These are phyloP conservation scores for Lepidonotus clava DNA, from an alignment of 2,888 invertebrate genomes.

Conservation along the genomic window DNA sequence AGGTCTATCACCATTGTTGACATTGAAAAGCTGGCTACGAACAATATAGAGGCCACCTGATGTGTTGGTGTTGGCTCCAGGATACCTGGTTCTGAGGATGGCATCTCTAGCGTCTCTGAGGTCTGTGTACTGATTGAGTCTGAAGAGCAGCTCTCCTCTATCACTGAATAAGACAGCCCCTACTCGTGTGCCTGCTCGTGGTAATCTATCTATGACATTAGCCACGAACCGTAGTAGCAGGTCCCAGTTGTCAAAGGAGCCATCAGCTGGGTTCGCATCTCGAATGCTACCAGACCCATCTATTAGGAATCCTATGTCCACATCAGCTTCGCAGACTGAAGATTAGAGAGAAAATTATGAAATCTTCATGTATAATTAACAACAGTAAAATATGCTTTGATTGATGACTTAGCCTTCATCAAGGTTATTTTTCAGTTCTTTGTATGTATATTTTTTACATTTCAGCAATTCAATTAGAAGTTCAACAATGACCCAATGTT, in stretches of 20 bases:
- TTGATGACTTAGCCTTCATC: too few species aligned
- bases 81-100: background rate
- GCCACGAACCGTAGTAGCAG: slow-evolving; percentile 25
- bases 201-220: background rate
- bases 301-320: slow-evolving; percentile 36
- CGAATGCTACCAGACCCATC: slow-evolving; percentile 50
- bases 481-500: too few species aligned
- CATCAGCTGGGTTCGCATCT: slow-evolving; percentile 45
- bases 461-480: too few species aligned
- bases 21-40: background rate
- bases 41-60: slow-evolving; percentile 30
- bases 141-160: background rate
- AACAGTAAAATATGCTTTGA: too few species aligned
- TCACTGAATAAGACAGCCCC: slow-evolving; percentile 35
- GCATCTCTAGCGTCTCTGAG: background rate
- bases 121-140: background rate
- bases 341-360: background rate
- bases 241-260: slow-evolving; percentile 37
- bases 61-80: slow-evolving; percentile 47
- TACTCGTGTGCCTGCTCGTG: background rate
- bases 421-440: too few species aligned
- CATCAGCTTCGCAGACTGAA: slow-evolving; percentile 37
- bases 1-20: slow-evolving; percentile 31
- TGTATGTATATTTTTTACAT: too few species aligned
- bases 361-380: too few species aligned